Evolutionary conservation across 2,888 invertebrate species (phyloP).

Genomic region (Eupithecia dodoneata): DNA sequence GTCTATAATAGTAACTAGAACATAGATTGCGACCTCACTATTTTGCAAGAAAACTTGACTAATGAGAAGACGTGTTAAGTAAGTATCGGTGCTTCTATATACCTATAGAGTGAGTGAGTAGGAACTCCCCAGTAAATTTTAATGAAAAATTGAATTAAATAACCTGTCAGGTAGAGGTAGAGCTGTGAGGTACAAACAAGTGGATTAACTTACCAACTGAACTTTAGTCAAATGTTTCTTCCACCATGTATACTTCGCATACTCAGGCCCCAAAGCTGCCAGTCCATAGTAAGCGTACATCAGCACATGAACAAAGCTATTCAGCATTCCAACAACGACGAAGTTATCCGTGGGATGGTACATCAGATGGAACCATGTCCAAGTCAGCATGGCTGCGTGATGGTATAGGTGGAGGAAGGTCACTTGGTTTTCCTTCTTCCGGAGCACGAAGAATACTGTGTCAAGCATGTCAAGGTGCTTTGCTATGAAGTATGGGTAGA

Average conservation of each 20-base stretch:
- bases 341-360: conserved; percentile 91
- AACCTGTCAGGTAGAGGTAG: too few species aligned
- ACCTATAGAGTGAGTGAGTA: too few species aligned
- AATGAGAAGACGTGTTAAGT: too few species aligned
- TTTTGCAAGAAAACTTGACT: too few species aligned
- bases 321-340: conserved; percentile 88
- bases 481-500: conserved; percentile 90
- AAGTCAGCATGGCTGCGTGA: conserved; percentile 90
- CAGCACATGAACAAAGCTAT: conserved; percentile 90
- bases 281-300: conserved; percentile 93
- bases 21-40: too few species aligned
- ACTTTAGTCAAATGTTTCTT: conserved; percentile 92
- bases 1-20: too few species aligned
- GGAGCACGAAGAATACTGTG: conserved; percentile 94
- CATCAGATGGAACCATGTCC: conserved; percentile 90
- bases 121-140: too few species aligned
- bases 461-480: conserved; percentile 91
- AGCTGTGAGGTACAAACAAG: background rate
- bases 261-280: conserved; percentile 89
- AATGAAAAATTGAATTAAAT: too few species aligned
- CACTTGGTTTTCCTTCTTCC: conserved; percentile 91
- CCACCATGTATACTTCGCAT: conserved; percentile 93
- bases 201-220: conserved; percentile 86
- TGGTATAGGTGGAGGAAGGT: conserved; percentile 96
- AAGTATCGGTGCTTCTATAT: too few species aligned